These are phyloP conservation scores for Amphipyra tragopoginis DNA, from an alignment of 2,888 invertebrate species.

Conservation along the genomic window DNA sequence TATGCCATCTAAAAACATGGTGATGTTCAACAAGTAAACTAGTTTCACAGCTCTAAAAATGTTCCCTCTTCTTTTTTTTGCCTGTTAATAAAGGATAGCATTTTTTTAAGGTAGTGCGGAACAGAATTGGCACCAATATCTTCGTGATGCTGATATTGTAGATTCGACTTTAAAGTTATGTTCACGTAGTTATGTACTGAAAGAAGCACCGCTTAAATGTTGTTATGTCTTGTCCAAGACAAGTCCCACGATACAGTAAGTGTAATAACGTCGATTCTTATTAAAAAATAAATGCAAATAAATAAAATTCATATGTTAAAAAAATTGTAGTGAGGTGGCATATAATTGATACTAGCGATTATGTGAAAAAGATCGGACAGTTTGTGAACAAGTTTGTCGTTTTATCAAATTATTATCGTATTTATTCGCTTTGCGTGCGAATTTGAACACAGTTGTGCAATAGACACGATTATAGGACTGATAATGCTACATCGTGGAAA, in stretches of 20 bases:
- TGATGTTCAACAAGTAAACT: too few relatives aligned
- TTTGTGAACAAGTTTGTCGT: conserved; percentile 56
- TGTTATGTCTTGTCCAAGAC: conserved; percentile 68
- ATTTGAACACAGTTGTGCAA: conserved; percentile 51
- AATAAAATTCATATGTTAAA: conserved; percentile 53
- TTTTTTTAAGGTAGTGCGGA: too few relatives aligned
- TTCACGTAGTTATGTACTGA: conserved; percentile 59
- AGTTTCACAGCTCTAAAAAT: too few relatives aligned
- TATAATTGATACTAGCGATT: conserved; percentile 60
- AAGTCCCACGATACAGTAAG: conserved; percentile 61
- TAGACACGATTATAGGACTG: conserved; percentile 28
- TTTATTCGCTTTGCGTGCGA: conserved; percentile 71
- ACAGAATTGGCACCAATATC: too few relatives aligned
- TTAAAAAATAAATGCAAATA: conserved; percentile 46
- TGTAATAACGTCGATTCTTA: conserved; percentile 63
- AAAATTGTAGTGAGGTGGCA: conserved; percentile 44
- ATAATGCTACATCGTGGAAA: conserved; percentile 14
- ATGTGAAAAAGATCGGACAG: conserved; percentile 51
- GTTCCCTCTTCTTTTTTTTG: too few relatives aligned
- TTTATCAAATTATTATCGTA: conserved; percentile 60
- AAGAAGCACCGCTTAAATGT: conserved; percentile 69
- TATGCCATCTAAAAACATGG: too few relatives aligned
- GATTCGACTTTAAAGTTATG: conserved; percentile 23
- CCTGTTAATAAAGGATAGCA: too few relatives aligned
- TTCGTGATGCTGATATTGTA: conserved; percentile 3